Conservation (phyloP, 2,113 vertebrate genomes). For the Calyptomena viridis region DNA sequence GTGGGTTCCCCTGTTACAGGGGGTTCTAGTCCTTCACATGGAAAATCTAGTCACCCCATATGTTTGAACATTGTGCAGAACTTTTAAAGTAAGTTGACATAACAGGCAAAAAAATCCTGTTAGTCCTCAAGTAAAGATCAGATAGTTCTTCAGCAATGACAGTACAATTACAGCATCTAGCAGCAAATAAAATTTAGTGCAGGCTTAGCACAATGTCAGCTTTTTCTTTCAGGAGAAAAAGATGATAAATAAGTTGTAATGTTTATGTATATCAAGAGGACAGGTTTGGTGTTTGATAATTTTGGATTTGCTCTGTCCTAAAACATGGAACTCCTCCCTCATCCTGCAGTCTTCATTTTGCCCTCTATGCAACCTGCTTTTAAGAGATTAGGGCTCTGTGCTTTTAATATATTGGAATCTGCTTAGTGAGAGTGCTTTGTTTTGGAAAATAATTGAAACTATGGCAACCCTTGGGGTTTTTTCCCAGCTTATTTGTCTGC, state of each 20-base stretch:
- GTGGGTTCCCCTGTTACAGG: not conserved
- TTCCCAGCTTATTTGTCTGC: not conserved
- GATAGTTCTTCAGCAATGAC: conserved; percentile 64
- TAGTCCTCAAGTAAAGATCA: conserved; percentile 50
- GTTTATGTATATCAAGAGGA: not conserved
- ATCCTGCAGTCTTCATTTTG: conserved; percentile 4
- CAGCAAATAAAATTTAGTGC: conserved; percentile 50
- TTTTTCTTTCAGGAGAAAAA: conserved; percentile 37
- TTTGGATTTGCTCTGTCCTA: not conserved
- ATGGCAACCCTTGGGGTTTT: not conserved
- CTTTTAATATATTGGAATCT: conserved; percentile 53
- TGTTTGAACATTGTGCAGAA: not conserved
- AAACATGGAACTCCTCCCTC: not conserved
- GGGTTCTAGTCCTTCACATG: not conserved
- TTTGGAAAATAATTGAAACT: conserved; percentile 58
- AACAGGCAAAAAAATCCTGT: conserved; percentile 37
- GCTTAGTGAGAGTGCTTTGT: conserved; percentile 44
- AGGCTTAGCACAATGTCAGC: conserved; percentile 53
- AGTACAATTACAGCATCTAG: conserved; percentile 58
- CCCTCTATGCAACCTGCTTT: conserved; percentile 41
- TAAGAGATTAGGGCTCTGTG: conserved; percentile 47
- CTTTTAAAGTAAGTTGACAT: conserved; percentile 21
- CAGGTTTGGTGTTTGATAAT: not conserved
- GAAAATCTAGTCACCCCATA: not conserved
- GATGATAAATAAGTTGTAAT: not conserved